Percentiles rank a stretch among this genome's conserved stretches.
phyloP scores from a whole-genome alignment of 92 coral and sea anemone species.

The Actinernus sp. region DNA sequence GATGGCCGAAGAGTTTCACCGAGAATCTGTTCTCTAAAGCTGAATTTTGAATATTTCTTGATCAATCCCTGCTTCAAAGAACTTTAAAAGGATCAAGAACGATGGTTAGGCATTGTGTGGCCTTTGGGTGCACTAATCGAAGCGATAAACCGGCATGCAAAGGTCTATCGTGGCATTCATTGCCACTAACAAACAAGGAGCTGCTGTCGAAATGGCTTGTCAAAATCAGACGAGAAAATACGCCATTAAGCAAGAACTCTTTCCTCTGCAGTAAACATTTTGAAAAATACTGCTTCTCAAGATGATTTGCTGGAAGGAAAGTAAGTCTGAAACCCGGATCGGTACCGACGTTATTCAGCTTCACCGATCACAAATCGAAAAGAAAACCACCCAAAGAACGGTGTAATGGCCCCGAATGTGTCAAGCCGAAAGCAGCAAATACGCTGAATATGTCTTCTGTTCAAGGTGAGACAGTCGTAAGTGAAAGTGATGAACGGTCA shows the following conservation, averaged over 20 bases:
- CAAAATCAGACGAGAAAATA: slow-evolving; percentile 23
- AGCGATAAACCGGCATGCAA: slow-evolving; percentile 16
- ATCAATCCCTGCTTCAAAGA: background rate
- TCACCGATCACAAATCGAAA: slow-evolving; percentile 30
- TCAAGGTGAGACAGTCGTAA: slow-evolving; percentile 9
- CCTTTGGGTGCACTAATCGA: slow-evolving; percentile 44
- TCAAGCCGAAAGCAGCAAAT: slow-evolving; percentile 13
- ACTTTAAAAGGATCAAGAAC: slow-evolving; percentile 13
- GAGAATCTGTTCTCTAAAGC: slow-evolving; percentile 6
- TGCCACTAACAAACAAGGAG: slow-evolving; percentile 9
- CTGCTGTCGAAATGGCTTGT: slow-evolving; percentile 5
- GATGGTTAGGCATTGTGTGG: slow-evolving; percentile 45
- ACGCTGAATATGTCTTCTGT: slow-evolving; percentile 9
- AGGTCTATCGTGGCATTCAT: slow-evolving; percentile 14
- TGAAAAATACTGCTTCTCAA: slow-evolving; percentile 31
- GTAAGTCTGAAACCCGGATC: slow-evolving; percentile 39
- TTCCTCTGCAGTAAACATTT: slow-evolving; percentile 40
- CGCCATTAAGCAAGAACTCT: slow-evolving; percentile 55
- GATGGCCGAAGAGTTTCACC: slow-evolving; percentile 4
- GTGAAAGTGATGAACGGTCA: slow-evolving; percentile 7
- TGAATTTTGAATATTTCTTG: slow-evolving; percentile 1
- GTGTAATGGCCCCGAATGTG: slow-evolving; percentile 10
- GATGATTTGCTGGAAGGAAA: slow-evolving; percentile 37
- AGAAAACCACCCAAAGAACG: slow-evolving; percentile 42
- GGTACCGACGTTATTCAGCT: slow-evolving; percentile 35